Percentiles rank a stretch among this genome's conserved stretches.
These are phyloP conservation scores for Acipenser oxyrinchus DNA, from an alignment of 2,797 vertebrate genomes.

Conservation along the genomic window DNA sequence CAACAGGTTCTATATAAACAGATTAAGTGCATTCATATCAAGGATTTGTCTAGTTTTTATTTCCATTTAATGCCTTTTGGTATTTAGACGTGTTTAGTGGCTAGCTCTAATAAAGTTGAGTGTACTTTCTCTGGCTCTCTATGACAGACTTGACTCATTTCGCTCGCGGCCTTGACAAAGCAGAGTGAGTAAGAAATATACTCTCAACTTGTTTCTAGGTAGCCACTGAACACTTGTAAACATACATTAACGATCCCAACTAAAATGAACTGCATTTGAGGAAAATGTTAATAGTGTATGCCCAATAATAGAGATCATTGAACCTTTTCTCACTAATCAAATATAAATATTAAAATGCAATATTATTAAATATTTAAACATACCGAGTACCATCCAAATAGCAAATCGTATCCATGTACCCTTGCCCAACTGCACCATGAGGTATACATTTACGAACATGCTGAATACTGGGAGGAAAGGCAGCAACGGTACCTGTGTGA, in stretches of 20 bases:
- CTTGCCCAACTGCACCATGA: slow-evolving; percentile 67
- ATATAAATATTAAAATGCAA: not conserved
- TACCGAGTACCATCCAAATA: slow-evolving; percentile 67
- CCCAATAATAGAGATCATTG: not conserved
- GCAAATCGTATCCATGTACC: slow-evolving; percentile 68
- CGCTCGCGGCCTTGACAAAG: too few relatives aligned
- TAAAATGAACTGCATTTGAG: not conserved
- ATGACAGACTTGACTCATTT: too few relatives aligned
- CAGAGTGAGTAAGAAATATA: too few relatives aligned
- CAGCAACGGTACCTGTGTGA: slow-evolving; percentile 62
- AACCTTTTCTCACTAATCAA: not conserved
- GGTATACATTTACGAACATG: slow-evolving; percentile 69
- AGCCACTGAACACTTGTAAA: too few relatives aligned
- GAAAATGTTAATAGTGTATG: not conserved
- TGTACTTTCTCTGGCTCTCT: too few relatives aligned
- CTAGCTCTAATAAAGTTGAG: too few relatives aligned
- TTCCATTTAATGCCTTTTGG: too few relatives aligned
- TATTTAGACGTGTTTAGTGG: too few relatives aligned
- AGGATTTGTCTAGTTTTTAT: too few relatives aligned
- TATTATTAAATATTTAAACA: slow-evolving; percentile 9
- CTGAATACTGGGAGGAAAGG: slow-evolving; percentile 62
- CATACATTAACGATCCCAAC: not conserved
- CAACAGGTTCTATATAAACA: too few relatives aligned
- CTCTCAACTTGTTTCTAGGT: too few relatives aligned
- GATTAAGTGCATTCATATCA: too few relatives aligned